A percentile compares a stretch with the other conserved stretches of the same genome.
phyloP scores from a whole-genome alignment of 1,140 invertebrate genomes.

The Apis cerana region DNA sequence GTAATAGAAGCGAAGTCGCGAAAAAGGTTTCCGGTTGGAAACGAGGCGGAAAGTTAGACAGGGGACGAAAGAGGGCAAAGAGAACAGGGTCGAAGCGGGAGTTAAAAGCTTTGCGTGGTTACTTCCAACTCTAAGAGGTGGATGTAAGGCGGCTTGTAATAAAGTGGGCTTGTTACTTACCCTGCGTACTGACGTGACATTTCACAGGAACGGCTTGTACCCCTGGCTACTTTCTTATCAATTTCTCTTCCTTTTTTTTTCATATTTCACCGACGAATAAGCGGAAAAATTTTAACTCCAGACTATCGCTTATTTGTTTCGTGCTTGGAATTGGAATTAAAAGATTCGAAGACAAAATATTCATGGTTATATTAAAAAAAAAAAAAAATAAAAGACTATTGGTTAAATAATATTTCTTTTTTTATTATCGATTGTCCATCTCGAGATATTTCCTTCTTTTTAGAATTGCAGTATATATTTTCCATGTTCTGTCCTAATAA shows the following conservation, averaged over 20 bases:
- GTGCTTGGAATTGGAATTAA: background rate
- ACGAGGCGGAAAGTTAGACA: background rate
- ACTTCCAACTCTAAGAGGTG: constrained; percentile 26
- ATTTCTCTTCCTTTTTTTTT: constrained; percentile 25
- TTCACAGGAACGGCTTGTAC: constrained; percentile 10
- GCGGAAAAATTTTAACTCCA: no score
- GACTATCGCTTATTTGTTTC: background rate
- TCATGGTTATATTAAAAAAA: no score
- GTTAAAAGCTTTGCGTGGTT: constrained; percentile 55
- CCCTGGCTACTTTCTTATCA: background rate
- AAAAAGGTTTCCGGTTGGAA: background rate
- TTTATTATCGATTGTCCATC: no score
- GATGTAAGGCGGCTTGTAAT: constrained; percentile 52
- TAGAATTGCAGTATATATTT: no score
- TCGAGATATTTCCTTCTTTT: no score
- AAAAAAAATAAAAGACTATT: no score
- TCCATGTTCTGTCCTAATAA: no score
- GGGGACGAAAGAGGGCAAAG: background rate
- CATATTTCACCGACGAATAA: no score
- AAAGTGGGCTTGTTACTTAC: constrained; percentile 60
- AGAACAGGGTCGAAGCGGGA: constrained; percentile 20
- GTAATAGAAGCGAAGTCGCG: background rate
- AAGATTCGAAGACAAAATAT: no score
- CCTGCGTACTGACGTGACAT: constrained; percentile 15
- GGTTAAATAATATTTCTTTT: no score